Evolutionary conservation across 2,797 vertebrate genomes (phyloP).

Genomic region (Tauraco hartlaubi): DNA sequence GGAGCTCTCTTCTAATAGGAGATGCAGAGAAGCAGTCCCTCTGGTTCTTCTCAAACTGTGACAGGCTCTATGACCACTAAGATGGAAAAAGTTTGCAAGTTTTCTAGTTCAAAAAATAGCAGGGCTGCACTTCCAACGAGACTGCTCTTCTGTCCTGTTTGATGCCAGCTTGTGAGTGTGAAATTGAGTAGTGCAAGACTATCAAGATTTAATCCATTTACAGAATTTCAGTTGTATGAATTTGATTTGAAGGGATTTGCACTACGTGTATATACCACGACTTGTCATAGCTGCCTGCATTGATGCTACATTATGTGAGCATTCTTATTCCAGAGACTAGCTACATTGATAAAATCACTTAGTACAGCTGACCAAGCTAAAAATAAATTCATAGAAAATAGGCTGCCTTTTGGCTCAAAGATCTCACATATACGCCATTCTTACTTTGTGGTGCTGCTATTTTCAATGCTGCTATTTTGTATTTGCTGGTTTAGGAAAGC

Average conservation of each 20-base stretch:
- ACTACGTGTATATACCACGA: neutral
- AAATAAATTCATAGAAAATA: conserved; percentile 26
- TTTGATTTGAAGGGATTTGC: neutral
- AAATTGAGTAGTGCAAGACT: neutral
- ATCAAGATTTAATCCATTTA: neutral
- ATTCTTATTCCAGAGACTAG: neutral
- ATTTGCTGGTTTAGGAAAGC: conserved; percentile 33
- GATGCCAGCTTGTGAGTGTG: neutral
- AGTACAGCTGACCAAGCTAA: conserved; percentile 34
- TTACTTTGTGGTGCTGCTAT: conserved; percentile 23
- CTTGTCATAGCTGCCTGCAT: neutral
- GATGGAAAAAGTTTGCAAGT: conserved; percentile 45
- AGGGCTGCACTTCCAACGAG: neutral
- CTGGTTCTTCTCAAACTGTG: conserved; percentile 37
- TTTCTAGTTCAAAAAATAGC: neutral
- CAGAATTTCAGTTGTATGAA: neutral
- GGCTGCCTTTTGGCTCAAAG: conserved; percentile 4
- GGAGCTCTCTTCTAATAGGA: neutral
- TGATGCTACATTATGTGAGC: neutral
- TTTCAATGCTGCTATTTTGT: neutral
- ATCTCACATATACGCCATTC: neutral
- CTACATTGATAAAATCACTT: conserved; percentile 26
- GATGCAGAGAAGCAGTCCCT: neutral
- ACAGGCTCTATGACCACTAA: neutral
- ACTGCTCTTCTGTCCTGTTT: neutral